Conservation (phyloP, 2,797 vertebrate genomes). For the Bovichtus diacanthus region DNA sequence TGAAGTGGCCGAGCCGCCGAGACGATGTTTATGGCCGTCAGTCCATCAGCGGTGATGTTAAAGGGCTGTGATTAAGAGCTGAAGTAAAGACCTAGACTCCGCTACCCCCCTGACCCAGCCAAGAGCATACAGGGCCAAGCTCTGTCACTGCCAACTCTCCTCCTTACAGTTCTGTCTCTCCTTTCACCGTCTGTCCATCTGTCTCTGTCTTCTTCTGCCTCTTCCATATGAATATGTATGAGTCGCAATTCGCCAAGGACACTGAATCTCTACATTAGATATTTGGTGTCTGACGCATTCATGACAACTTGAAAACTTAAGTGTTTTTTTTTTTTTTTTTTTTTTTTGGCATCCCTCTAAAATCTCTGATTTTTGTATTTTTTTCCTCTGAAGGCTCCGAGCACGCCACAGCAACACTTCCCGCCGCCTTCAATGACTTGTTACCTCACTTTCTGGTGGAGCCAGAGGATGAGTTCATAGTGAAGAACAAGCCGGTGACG, state of each 20-base stretch:
- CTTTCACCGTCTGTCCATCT: constrained; percentile 41
- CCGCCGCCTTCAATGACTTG: constrained; percentile 90
- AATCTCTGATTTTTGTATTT: constrained; percentile 17
- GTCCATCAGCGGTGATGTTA: constrained; percentile 82
- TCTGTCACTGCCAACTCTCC: constrained; percentile 54
- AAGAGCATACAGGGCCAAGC: constrained; percentile 73
- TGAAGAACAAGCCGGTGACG: constrained; percentile 98
- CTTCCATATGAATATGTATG: constrained; percentile 37
- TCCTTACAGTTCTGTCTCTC: constrained; percentile 32
- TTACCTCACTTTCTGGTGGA: constrained; percentile 97
- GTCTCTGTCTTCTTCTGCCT: constrained; percentile 30
- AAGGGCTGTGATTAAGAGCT: constrained; percentile 84
- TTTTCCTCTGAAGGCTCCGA: constrained; percentile 87
- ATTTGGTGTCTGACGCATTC: constrained; percentile 21
- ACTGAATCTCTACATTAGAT: constrained; percentile 36
- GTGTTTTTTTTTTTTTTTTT: constrained; percentile 16
- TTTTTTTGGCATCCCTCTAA: constrained; percentile 30
- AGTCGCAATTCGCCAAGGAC: constrained; percentile 47
- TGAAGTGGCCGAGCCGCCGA: constrained; percentile 75
- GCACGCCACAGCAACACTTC: constrained; percentile 90
- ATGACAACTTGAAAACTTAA: constrained; percentile 52
- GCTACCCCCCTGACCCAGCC: constrained; percentile 47
- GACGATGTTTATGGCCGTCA: constrained; percentile 80
- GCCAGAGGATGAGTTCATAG: constrained; percentile 95
- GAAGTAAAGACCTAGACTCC: constrained; percentile 70